Conservation (phyloP, 2,888 invertebrate genomes). For the Colostygia pectinataria region DNA sequence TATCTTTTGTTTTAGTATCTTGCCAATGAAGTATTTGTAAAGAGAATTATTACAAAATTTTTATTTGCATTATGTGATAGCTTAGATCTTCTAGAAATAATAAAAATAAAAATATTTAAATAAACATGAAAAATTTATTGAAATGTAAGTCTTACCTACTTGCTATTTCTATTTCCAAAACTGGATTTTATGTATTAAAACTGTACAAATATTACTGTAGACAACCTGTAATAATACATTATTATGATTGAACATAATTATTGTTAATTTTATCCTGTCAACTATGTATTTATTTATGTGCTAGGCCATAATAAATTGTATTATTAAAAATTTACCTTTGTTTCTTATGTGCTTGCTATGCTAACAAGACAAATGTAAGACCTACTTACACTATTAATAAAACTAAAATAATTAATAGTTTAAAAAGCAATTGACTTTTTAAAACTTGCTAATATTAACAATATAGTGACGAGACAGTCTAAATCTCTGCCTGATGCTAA, state of each 20-base stretch:
- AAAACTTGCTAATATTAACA: no score
- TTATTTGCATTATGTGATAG: slow-evolving; percentile 75
- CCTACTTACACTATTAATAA: no score
- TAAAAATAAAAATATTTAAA: slow-evolving; percentile 57
- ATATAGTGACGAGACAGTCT: no score
- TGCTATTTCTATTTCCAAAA: slow-evolving; percentile 40
- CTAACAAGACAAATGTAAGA: not conserved
- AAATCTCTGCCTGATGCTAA: no score
- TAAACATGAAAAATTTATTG: no score
- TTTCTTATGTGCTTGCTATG: not conserved
- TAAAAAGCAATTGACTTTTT: no score
- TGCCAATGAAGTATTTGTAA: slow-evolving; percentile 79
- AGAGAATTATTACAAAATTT: slow-evolving; percentile 57
- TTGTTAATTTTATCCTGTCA: slow-evolving; percentile 62
- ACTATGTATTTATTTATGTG: slow-evolving; percentile 75
- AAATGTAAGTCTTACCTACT: slow-evolving; percentile 60
- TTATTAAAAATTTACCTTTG: slow-evolving; percentile 51
- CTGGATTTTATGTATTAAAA: slow-evolving; percentile 45
- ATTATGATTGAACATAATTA: slow-evolving; percentile 66
- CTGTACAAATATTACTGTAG: slow-evolving; percentile 74
- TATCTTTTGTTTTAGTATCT: slow-evolving; percentile 68
- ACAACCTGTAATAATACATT: slow-evolving; percentile 59
- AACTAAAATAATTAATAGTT: no score
- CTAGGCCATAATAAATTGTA: slow-evolving; percentile 78
- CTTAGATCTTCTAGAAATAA: slow-evolving; percentile 72